Conservation (phyloP, 2,888 invertebrate genomes). For the Tenthredo scrophulariae region DNA sequence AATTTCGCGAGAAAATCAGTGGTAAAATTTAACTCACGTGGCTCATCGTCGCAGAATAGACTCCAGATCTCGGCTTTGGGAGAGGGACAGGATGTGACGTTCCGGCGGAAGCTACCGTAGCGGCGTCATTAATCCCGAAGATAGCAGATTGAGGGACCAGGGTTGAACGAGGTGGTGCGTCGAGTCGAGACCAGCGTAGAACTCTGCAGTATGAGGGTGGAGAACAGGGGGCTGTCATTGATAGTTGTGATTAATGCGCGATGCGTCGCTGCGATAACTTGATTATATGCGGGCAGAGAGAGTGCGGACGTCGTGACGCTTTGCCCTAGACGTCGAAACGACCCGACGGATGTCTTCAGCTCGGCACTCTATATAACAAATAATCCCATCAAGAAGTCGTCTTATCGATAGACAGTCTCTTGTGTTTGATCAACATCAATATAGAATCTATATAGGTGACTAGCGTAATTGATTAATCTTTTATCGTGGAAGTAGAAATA, state of each 20-base stretch:
- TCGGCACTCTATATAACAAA: conserved; percentile 2
- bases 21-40: conserved; percentile 52
- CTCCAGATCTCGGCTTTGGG: conserved; percentile 46
- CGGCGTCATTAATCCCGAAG: conserved; percentile 67
- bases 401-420: background rate
- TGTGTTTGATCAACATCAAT: conserved; percentile 2
- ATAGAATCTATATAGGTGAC: background rate
- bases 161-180: conserved; percentile 52
- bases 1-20: background rate
- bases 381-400: conserved; percentile 23
- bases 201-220: conserved; percentile 37
- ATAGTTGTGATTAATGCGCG: conserved; percentile 76
- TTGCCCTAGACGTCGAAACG: conserved; percentile 17
- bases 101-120: conserved; percentile 58
- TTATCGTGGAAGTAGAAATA: background rate
- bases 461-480: background rate
- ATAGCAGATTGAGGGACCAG: conserved; percentile 62
- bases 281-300: conserved; percentile 71
- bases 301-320: background rate
- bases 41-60: conserved; percentile 55
- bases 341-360: background rate
- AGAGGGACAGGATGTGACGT: conserved; percentile 48
- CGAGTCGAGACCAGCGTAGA: conserved; percentile 9
- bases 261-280: conserved; percentile 70
- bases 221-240: conserved; percentile 69